A percentile compares a stretch with the other conserved stretches of the same genome.
phyloP scores from a whole-genome alignment of 2,888 invertebrate genomes.

The Drosophila borealis region DNA sequence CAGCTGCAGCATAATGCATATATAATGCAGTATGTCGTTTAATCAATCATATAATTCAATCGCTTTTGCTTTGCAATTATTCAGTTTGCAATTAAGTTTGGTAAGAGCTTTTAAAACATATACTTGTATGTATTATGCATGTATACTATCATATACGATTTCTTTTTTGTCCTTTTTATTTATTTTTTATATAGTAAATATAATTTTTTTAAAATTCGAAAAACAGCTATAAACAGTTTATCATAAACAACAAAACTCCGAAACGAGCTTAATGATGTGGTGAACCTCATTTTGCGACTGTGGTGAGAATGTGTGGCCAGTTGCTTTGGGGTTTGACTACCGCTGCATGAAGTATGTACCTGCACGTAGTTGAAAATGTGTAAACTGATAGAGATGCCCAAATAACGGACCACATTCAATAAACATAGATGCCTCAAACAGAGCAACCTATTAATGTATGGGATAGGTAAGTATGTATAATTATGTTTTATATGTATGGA shows the following conservation, averaged over 20 bases:
- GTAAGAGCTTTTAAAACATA: slow-evolving; percentile 76
- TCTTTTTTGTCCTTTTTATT: slow-evolving; percentile 45
- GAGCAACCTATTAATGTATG: slow-evolving; percentile 16
- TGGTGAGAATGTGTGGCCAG: slow-evolving; percentile 34
- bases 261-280: slow-evolving; percentile 70
- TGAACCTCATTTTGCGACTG: slow-evolving; percentile 8
- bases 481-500: slow-evolving; percentile 48
- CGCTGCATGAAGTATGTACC: slow-evolving; percentile 15
- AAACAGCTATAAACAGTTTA: slow-evolving; percentile 80
- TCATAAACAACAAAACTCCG: slow-evolving; percentile 77
- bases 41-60: slow-evolving; percentile 60
- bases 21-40: slow-evolving; percentile 66
- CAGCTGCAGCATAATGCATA: slow-evolving; percentile 59
- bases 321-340: slow-evolving; percentile 19
- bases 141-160: slow-evolving; percentile 55
- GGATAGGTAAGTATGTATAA: slow-evolving; percentile 25
- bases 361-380: slow-evolving; percentile 11
- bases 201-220: slow-evolving; percentile 78
- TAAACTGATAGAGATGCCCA: slow-evolving; percentile 27
- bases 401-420: slow-evolving; percentile 13
- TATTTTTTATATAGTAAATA: slow-evolving; percentile 72
- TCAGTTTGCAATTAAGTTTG: slow-evolving; percentile 60
- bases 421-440: slow-evolving; percentile 11
- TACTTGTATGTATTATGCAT: slow-evolving; percentile 49
- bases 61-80: slow-evolving; percentile 52